Evolutionary conservation across 2,113 vertebrate species (phyloP), one percentile per base, ranked within the genome.

Genomic region (Mastomys coucha): DNA sequence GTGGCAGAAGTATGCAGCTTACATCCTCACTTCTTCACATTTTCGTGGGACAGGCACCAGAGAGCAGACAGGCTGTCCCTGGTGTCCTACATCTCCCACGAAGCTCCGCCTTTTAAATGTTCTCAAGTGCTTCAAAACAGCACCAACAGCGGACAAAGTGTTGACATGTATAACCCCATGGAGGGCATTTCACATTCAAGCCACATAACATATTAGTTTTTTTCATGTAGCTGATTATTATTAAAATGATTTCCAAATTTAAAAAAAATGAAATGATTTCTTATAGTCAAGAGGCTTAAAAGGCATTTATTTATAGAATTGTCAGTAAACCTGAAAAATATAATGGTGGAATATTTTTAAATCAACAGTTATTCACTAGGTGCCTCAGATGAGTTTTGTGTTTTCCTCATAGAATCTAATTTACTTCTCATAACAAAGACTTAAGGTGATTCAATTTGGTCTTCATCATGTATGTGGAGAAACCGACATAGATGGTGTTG

Each of bases 301-400:
- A 76, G 39, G 53, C 33, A 4, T 49, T 81, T 0, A 4, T 49
- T 81, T 0, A 60, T 81, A 19, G 49, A 88, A 75, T 26, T 65
- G 19, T 11, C 45, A 80, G 20, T 67, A 88, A 95, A 49, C n/a
- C 31, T 87, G 14, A 90, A 39, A 92, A 56, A 85, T 75, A 7
- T 42, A 14, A 73, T 6, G 60, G 75, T 65, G 31, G 9, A 76
- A 51, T 89, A n/a, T 69, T 95, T 96, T 86, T 58, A 88, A 96
- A 88, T 65, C 24, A 91, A n/a, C 1, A 80, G 53, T 85, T 92
- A 86, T 33, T 63, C 11, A 73, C 24, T 39, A 31, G 45, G 1
- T 86, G 5, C 10, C 26, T 91, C 49, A 36, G 84, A 88, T 81
- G 1, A 17, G 16, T 77, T 92, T 63, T 90, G 28, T 60, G 3